These are phyloP conservation scores for Perodicticus potto DNA, from an alignment of 2,797 vertebrate genomes.

Conservation along the genomic window DNA sequence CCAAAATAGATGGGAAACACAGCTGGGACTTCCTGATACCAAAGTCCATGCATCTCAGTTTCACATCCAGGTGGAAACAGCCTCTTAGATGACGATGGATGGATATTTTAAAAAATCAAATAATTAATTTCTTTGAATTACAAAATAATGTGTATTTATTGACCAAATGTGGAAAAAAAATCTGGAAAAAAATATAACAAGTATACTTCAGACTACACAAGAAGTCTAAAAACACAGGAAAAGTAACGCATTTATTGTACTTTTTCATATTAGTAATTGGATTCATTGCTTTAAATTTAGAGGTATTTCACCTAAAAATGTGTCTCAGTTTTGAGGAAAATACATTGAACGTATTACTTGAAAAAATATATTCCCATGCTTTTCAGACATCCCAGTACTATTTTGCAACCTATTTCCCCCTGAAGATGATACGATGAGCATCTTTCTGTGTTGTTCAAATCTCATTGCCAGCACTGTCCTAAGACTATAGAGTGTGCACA, in stretches of 20 bases:
- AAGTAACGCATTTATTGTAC: background rate
- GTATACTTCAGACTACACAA: background rate
- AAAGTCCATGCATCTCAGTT: background rate
- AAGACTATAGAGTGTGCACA: no score
- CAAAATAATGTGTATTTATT: background rate
- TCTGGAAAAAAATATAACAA: background rate
- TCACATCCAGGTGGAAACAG: background rate
- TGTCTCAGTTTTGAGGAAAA: background rate
- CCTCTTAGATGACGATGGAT: background rate
- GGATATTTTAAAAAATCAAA: background rate
- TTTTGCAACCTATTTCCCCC: background rate
- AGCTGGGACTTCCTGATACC: background rate
- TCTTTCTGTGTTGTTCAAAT: background rate
- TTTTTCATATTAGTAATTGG: background rate
- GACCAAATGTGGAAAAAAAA: background rate
- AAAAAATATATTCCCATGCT: background rate
- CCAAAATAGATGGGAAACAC: no score
- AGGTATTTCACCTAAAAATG: background rate
- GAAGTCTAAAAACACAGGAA: background rate
- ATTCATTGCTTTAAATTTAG: background rate
- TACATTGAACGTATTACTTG: background rate
- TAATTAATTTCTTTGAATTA: background rate
- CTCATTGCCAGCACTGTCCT: rapidly evolving
- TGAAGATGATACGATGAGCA: background rate
- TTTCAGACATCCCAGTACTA: background rate